Percentiles rank a stretch among this genome's conserved stretches.
Evolutionary conservation across 2,113 vertebrate species (phyloP).

Genomic region (Eublepharis macularius): DNA sequence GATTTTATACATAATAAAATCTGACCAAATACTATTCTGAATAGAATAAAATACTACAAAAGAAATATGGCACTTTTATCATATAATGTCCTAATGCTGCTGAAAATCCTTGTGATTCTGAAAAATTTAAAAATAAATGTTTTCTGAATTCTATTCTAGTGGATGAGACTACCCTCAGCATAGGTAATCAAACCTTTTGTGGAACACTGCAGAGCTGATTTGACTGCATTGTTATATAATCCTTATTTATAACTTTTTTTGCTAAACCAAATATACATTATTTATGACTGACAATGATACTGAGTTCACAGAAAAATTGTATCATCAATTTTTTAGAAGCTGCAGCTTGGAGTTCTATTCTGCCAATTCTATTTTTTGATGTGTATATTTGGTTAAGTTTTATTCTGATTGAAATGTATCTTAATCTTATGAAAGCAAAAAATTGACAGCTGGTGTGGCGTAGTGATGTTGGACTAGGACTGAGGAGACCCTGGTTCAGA

Average conservation of each 20-base stretch:
- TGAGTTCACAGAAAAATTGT: conserved; percentile 2
- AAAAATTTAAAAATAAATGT: not conserved
- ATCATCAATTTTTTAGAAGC: conserved; percentile 5
- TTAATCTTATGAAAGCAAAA: not conserved
- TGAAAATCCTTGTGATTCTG: not conserved
- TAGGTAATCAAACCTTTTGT: not conserved
- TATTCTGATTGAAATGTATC: not conserved
- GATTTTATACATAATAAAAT: not conserved
- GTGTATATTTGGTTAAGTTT: conserved; percentile 7
- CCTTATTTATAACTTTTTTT: not conserved
- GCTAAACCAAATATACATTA: not conserved
- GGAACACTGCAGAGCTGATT: not conserved
- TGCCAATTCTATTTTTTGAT: not conserved
- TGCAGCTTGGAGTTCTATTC: not conserved
- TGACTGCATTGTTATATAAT: not conserved
- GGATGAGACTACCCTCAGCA: not conserved
- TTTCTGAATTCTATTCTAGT: not conserved
- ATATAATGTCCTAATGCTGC: not conserved
- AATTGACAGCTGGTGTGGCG: not conserved
- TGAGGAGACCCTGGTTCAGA: too few species aligned
- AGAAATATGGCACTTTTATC: not conserved
- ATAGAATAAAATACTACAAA: not conserved
- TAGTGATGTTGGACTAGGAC: too few species aligned
- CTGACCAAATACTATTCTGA: not conserved
- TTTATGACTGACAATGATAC: conserved; percentile 13